Evolutionary conservation across 2,888 invertebrate genomes (phyloP), one percentile per base, ranked within the genome.

Genomic region (Stenichneumon culpator): DNA sequence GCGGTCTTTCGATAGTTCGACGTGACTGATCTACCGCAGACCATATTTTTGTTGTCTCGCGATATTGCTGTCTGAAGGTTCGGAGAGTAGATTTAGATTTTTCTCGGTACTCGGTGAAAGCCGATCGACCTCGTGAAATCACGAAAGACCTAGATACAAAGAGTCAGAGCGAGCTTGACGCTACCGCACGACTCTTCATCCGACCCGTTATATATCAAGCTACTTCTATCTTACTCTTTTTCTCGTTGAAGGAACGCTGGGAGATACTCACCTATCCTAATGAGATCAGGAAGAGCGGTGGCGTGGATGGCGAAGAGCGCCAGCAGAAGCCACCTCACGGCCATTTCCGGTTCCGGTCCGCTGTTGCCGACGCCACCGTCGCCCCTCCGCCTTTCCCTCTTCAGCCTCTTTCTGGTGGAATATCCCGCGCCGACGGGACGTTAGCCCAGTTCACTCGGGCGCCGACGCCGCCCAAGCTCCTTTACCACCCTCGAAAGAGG

Each of bases 221-320:
- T 63, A 25, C 67, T 5, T 47, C 68, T 72, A 50, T 32, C 47
- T 60, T 50, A 14, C 47, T 68, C 60, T 32, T 73, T 57, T 47
- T 67, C 82, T 68, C 79, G 79, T 77, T 82, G 81, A 82, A 77
- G 63, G 68, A 79, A 77, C 77, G 78, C 25, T 75, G 60, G 69
- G 89, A 89, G 88, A 89, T 89, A 92, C 94, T 95, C 91, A 95
- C 95, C 95, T 92, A 95, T 95, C 90, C 95, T 94, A 90, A 95
- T 95, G 89, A 94, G 93, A 89, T 95, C 95, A 87, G 95, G 95
- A 88, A 95, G 93, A 86, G 93, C 92, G 89, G 89, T 88, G 85
- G 90, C 89, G 87, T 89, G 88, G 88, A 90, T 90, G 88, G 88
- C 90, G 88, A 91, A 89, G 88, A 91, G 90, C 88, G 90, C 90